These are phyloP conservation scores for Epinephelus malabaricus DNA, from an alignment of 2,797 vertebrate genomes.

Conservation along the genomic window DNA sequence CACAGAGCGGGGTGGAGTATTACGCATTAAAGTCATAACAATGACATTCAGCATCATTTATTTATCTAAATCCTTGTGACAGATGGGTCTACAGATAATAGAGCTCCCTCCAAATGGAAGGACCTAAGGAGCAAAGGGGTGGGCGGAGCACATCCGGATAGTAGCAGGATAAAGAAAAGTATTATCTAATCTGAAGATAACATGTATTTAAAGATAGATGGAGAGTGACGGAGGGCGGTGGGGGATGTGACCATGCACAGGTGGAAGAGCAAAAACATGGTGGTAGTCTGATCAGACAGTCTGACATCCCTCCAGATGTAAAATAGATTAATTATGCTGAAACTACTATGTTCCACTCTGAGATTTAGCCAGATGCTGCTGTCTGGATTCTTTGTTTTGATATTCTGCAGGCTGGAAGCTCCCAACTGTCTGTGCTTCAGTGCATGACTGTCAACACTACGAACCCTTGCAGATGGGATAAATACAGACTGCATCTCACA, in stretches of 20 bases:
- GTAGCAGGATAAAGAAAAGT: slow-evolving; percentile 66
- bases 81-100: slow-evolving; percentile 81
- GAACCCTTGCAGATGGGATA: slow-evolving; percentile 19
- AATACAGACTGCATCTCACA: slow-evolving; percentile 8
- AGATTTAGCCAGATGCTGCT: slow-evolving; percentile 64
- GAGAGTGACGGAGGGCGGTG: not conserved
- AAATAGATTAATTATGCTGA: slow-evolving; percentile 55
- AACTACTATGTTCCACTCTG: slow-evolving; percentile 25
- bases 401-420: slow-evolving; percentile 33
- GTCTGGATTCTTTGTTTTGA: slow-evolving; percentile 53
- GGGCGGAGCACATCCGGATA: slow-evolving; percentile 49
- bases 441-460: slow-evolving; percentile 38
- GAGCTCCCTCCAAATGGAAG: slow-evolving; percentile 57
- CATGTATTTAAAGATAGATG: slow-evolving; percentile 51
- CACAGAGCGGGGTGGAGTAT: slow-evolving; percentile 60
- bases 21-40: slow-evolving; percentile 83
- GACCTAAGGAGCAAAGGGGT: slow-evolving; percentile 54
- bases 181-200: slow-evolving; percentile 75
- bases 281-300: slow-evolving; percentile 15
- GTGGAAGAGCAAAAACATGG: slow-evolving; percentile 10
- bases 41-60: slow-evolving; percentile 78
- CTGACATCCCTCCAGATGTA: slow-evolving; percentile 50
- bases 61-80: slow-evolving; percentile 80
- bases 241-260: slow-evolving; percentile 11
- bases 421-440: slow-evolving; percentile 28